A percentile compares a stretch with the other conserved stretches of the same genome.
These are phyloP conservation scores for Aspidapion aeneum DNA, from an alignment of 2,888 invertebrate species.

Conservation along the genomic window DNA sequence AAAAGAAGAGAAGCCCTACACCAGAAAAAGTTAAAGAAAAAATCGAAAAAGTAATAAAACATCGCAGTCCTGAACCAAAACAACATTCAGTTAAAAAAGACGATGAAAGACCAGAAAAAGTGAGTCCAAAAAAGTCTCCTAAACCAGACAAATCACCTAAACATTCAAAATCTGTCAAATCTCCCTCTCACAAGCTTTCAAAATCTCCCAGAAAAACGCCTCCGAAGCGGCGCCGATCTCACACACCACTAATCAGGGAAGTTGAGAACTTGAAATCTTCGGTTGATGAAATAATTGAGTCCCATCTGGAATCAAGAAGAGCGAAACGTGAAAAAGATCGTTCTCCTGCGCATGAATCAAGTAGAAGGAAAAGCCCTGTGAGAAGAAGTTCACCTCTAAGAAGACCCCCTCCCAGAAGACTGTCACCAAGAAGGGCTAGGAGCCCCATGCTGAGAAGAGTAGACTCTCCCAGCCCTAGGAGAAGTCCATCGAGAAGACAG, in stretches of 20 bases:
- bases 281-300: not conserved
- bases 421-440: not conserved
- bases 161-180: conserved; percentile 2
- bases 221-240: not conserved
- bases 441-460: conserved; percentile 1
- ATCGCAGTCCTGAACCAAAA: conserved; percentile 13
- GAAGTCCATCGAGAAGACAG: conserved; percentile 8
- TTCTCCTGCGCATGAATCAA: conserved; percentile 10
- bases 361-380: conserved; percentile 10
- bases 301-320: not conserved
- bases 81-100: conserved; percentile 3
- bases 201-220: conserved; percentile 14
- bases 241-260: not conserved
- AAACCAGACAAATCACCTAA: not conserved
- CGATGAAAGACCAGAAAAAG: not conserved
- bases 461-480: conserved; percentile 5
- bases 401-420: no score
- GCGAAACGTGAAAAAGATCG: not conserved
- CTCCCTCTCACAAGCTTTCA: not conserved
- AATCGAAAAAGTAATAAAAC: conserved; percentile 6
- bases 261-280: not conserved
- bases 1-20: not conserved
- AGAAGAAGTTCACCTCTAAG: conserved; percentile 11
- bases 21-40: conserved; percentile 4
- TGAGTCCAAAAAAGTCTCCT: not conserved